These are phyloP conservation scores for Zaprionus africanus DNA, from an alignment of 1,140 invertebrate species.

Conservation along the genomic window DNA sequence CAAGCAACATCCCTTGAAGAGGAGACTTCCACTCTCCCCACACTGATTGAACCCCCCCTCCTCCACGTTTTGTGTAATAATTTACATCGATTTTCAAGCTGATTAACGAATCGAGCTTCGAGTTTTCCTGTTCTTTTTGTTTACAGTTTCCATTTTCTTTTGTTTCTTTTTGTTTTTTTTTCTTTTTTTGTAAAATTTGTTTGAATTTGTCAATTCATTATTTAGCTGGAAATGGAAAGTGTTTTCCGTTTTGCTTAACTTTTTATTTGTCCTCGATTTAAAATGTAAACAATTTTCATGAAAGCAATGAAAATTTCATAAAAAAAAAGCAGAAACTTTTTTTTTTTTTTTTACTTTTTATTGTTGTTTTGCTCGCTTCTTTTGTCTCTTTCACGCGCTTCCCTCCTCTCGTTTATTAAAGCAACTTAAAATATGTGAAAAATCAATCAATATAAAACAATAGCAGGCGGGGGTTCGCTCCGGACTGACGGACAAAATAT, in stretches of 20 bases:
- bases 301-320: conserved; percentile 24
- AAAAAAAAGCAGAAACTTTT: conserved; percentile 20
- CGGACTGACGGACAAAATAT: conserved; percentile 5
- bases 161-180: background rate
- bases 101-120: conserved; percentile 17
- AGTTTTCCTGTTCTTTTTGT: conserved; percentile 5
- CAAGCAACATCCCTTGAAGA: background rate
- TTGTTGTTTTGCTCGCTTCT: background rate
- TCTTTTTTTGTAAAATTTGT: conserved; percentile 6
- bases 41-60: too few species aligned
- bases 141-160: background rate
- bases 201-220: conserved; percentile 36
- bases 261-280: conserved; percentile 26
- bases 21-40: background rate
- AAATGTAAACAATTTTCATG: conserved; percentile 29
- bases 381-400: background rate
- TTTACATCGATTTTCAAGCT: conserved; percentile 21
- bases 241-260: conserved; percentile 30
- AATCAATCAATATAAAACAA: conserved; percentile 29
- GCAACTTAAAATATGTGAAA: conserved; percentile 24
- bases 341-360: background rate
- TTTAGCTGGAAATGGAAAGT: conserved; percentile 32
- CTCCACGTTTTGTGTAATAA: conserved; percentile 5
- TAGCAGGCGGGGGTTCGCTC: background rate
- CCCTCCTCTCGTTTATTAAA: background rate